phyloP scores from a whole-genome alignment of 2,113 vertebrate genomes.

The Catharus fuscescens region DNA sequence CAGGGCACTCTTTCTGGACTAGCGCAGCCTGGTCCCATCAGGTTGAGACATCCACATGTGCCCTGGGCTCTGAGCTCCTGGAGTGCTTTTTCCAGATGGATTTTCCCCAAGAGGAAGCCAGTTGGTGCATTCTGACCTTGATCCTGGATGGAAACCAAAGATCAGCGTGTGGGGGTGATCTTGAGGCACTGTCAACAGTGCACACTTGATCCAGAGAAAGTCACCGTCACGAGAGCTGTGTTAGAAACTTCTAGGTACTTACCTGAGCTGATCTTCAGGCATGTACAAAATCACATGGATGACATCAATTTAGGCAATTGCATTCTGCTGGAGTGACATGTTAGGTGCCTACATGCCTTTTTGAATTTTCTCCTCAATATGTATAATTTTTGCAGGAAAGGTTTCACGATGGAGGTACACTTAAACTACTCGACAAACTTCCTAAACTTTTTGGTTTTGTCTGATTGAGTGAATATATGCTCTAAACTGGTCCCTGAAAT shows the following conservation, averaged over 20 bases:
- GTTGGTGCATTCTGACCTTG: rapidly evolving
- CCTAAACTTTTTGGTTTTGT: background rate
- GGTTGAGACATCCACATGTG: background rate
- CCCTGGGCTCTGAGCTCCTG: background rate
- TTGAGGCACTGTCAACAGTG: rapidly evolving
- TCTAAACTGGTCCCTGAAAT: background rate
- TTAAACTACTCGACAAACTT: background rate
- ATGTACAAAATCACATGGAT: background rate
- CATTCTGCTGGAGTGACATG: rapidly evolving
- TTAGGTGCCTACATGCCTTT: rapidly evolving
- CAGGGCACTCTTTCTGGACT: background rate
- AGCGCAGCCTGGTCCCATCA: background rate
- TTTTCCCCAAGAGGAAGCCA: background rate
- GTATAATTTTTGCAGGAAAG: background rate
- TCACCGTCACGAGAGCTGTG: background rate
- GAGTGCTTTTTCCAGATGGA: background rate
- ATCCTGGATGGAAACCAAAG: rapidly evolving
- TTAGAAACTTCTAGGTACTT: background rate
- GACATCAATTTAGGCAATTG: background rate
- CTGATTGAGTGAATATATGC: background rate
- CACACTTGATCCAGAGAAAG: background rate
- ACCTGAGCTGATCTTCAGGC: background rate
- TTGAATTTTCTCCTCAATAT: background rate
- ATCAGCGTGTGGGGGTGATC: background rate
- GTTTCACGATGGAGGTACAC: background rate